Evolutionary conservation across 1,140 invertebrate species (phyloP).

Genomic region (Sipha flava): DNA sequence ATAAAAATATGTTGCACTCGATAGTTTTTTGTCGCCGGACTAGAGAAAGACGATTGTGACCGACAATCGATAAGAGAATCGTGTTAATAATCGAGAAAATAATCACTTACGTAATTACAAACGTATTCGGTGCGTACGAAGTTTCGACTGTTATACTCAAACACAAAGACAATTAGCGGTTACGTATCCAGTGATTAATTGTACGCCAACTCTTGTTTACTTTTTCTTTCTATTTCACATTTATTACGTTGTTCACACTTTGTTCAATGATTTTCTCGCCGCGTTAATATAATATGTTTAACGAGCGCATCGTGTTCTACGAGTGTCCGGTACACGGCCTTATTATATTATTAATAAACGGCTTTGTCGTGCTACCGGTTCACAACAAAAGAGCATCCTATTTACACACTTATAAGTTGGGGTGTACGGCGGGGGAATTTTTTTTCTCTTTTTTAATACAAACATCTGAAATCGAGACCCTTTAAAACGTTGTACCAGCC

Average conservation of each 20-base stretch:
- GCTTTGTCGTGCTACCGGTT: background rate
- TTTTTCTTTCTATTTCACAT: background rate
- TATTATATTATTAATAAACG: background rate
- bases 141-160: no score
- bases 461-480: conserved; percentile 7
- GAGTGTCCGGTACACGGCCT: background rate
- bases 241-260: no score
- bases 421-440: background rate
- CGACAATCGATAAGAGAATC: no score
- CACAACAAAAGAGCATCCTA: background rate
- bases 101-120: no score
- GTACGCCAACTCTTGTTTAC: background rate
- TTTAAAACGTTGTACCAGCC: background rate
- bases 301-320: no score
- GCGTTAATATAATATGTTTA: background rate
- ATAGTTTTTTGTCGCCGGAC: no score
- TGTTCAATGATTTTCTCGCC: background rate
- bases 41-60: no score
- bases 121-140: no score
- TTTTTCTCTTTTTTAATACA: background rate
- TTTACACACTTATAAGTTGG: background rate
- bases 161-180: no score
- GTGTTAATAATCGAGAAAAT: no score
- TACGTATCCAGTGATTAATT: no score
- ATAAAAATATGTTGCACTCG: no score